Evolutionary conservation across 2,888 invertebrate species (phyloP).

Genomic region (Andricus curvator): DNA sequence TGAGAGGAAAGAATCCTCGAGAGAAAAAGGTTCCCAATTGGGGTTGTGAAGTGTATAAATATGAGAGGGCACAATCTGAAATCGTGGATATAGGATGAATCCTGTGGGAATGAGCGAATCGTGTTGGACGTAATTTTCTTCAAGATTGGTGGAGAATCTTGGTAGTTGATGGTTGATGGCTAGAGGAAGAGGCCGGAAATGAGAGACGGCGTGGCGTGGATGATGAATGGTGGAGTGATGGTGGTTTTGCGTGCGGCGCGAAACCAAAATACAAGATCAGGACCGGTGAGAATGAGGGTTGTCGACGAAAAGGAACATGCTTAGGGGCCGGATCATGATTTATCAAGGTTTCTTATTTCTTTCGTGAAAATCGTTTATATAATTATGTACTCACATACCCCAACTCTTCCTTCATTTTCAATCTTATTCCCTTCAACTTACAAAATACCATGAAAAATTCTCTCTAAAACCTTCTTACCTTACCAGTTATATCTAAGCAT

Average conservation of each 20-base stretch:
- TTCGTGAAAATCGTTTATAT: constrained; percentile 10
- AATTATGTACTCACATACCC: not conserved
- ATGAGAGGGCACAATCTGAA: constrained; percentile 12
- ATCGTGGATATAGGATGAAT: constrained; percentile 44
- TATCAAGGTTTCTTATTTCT: constrained; percentile 29
- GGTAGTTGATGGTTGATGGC: constrained; percentile 43
- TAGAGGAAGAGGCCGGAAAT: constrained; percentile 57
- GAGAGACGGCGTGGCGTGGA: constrained; percentile 68
- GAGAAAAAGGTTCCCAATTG: not conserved
- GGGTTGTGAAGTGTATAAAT: not conserved
- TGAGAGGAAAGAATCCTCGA: not conserved
- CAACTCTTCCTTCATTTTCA: not conserved
- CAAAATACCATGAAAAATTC: not conserved
- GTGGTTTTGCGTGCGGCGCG: constrained; percentile 74
- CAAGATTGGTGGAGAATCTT: constrained; percentile 49
- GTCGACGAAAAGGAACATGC: constrained; percentile 72
- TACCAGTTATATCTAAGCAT: not conserved
- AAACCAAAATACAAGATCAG: constrained; percentile 61
- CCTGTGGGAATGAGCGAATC: constrained; percentile 52
- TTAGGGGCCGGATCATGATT: constrained; percentile 56
- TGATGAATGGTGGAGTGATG: constrained; percentile 77
- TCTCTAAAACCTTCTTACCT: not conserved
- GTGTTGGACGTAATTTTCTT: constrained; percentile 56
- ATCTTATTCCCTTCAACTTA: not conserved
- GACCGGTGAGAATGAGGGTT: constrained; percentile 60